Percentiles rank a stretch among this genome's conserved stretches.
These are phyloP conservation scores for Odontothrips loti DNA, from an alignment of 2,888 invertebrate genomes.

Conservation along the genomic window DNA sequence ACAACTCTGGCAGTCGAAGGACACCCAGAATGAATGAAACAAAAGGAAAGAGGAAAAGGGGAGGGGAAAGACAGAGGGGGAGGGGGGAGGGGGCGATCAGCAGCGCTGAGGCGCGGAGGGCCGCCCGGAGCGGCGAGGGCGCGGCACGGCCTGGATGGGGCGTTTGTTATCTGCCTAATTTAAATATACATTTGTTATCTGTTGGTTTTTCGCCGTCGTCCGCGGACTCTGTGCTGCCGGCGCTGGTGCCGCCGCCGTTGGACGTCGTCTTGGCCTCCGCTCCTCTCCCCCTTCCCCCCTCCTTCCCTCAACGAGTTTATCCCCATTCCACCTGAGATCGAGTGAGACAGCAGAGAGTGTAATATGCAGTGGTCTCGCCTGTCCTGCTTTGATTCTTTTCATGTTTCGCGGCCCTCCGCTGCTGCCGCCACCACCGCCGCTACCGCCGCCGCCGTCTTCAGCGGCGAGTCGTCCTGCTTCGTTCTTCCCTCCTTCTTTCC, in stretches of 20 bases:
- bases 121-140: background rate
- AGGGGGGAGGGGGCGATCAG: background rate
- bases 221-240: background rate
- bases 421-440: background rate
- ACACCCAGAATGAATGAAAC: background rate
- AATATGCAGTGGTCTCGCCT: background rate
- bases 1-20: too few relatives aligned
- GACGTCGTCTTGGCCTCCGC: background rate
- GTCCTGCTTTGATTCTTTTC: background rate
- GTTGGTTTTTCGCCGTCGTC: constrained; percentile 25
- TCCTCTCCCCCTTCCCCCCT: too few relatives aligned
- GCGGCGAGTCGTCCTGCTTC: background rate
- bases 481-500: constrained; percentile 24
- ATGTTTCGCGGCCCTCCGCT: background rate
- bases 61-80: background rate
- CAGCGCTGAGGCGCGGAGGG: background rate
- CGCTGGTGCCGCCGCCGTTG: background rate
- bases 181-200: constrained; percentile 27
- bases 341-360: background rate
- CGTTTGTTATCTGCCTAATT: constrained; percentile 26
- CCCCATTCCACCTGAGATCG: too few relatives aligned
- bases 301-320: too few relatives aligned
- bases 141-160: background rate
- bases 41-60: background rate
- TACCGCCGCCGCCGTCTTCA: background rate